A percentile compares a stretch with the other conserved stretches of the same genome.
Conservation (phyloP, 2,888 invertebrate genomes). For the Platypus cylindrus region DNA sequence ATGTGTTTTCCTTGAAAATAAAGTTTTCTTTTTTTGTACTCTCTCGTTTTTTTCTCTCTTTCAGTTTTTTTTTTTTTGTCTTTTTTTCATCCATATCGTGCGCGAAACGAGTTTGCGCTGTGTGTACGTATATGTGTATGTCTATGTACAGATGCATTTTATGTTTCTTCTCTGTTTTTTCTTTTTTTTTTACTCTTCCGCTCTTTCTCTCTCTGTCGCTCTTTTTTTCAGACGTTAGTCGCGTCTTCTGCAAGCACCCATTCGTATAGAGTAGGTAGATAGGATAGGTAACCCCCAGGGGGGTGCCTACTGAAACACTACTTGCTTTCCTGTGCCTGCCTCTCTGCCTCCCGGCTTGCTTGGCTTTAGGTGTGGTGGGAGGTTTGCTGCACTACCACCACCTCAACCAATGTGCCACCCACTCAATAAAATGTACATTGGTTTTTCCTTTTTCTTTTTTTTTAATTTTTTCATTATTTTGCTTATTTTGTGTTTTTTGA, state of each 20-base stretch:
- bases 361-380: not conserved
- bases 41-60: no score
- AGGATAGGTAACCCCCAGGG: not conserved
- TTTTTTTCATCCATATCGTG: constrained; percentile 23
- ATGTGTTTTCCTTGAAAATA: constrained; percentile 35
- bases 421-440: constrained; percentile 30
- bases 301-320: constrained; percentile 1
- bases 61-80: constrained; percentile 32
- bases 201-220: constrained; percentile 1
- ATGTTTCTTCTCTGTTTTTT: constrained; percentile 4
- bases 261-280: no score
- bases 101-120: constrained; percentile 18
- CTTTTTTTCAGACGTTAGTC: no score
- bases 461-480: no score
- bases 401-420: constrained; percentile 19
- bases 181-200: constrained; percentile 5
- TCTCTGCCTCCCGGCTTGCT: not conserved
- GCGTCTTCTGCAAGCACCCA: no score
- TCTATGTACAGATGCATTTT: constrained; percentile 15
- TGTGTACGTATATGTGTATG: no score
- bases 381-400: no score
- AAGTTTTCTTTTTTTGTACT: constrained; percentile 33
- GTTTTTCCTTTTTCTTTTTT: constrained; percentile 23
- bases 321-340: no score
- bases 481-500: no score